Base-by-base conservation (phyloP, 2,113 vertebrate genomes). In the Neogale vison region DNA sequence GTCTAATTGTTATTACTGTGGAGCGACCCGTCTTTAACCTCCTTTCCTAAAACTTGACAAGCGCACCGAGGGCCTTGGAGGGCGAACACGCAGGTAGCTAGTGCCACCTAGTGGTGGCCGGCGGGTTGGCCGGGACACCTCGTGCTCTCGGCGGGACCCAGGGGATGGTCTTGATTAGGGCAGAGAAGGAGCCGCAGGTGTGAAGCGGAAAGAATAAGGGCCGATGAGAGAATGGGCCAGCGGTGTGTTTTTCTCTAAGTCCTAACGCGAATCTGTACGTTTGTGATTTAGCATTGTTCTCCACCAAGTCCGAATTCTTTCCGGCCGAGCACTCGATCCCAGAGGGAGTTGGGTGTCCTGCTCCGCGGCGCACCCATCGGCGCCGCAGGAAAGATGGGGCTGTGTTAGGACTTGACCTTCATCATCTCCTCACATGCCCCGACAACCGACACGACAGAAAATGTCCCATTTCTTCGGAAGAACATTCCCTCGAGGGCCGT, bases 71-170 rank as follows among this genome's bases (percentile, higher is more conserved):
- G 1, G 17, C 45, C 84, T 80, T 10, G 36, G 55, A 88, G 31
- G 36, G n/a, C 34, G 82, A 20, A 69, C 26, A 9, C 15, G 39
- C 18, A 18, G 45, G 24, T 57, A 13, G 23, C 42, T 29, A 36
- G 23, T 29, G 76, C 96, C 97, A 85, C 36, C 97, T 96, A 80
- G 93, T 83, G 96, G 72, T 67, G 0, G 0, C 47, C 39, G 36
- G 7, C 14, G 1, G 5, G 1, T 4, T 63, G 23, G 34, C 15
- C 4, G 23, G 81, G 57, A 34, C 3, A 47, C 1, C 31, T 67
- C 61, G 65, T 76, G 92, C 47, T 92, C 31, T 17, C 0, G 36
- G 17, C 20, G 57, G 76, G 59, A 92, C 50, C 50, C 83, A 47
- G n/a, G 42, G 6, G 23, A 17, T 42, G 8, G 29, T 52, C 1